Percentiles rank a stretch among this genome's conserved stretches.
phyloP scores from a whole-genome alignment of 2,113 vertebrate species.

The Merops nubicus region DNA sequence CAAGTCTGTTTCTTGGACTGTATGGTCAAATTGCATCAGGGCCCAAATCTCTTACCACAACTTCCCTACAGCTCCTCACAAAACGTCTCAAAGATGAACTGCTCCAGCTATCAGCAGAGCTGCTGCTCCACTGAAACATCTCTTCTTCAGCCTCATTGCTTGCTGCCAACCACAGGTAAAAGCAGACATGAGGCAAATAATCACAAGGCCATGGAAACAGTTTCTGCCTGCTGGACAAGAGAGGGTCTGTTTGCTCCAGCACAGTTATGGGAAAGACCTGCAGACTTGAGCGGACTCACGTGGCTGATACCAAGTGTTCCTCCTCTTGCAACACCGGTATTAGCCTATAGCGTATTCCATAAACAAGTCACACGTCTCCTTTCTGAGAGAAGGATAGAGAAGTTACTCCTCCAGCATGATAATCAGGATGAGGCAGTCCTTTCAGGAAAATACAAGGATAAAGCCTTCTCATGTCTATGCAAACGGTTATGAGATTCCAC shows the following conservation, averaged over 20 bases:
- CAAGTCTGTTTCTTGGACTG: not conserved
- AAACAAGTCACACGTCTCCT: not conserved
- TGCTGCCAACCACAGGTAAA: not conserved
- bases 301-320: accelerated
- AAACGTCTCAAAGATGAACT: not conserved
- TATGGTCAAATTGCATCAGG: not conserved
- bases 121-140: not conserved
- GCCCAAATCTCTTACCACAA: not conserved
- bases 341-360: not conserved
- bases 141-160: not conserved
- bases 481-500: not conserved
- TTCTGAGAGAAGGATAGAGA: not conserved
- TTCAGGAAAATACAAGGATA: not conserved
- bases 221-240: not conserved
- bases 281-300: not conserved
- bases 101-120: not conserved
- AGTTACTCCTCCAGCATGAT: not conserved
- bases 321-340: not conserved
- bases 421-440: not conserved
- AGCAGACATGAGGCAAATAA: not conserved
- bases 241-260: not conserved
- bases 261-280: not conserved
- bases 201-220: not conserved
- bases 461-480: not conserved
- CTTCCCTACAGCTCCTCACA: not conserved